Evolutionary conservation across 2,888 invertebrate species (phyloP).

Genomic region (Eupithecia exiguata): DNA sequence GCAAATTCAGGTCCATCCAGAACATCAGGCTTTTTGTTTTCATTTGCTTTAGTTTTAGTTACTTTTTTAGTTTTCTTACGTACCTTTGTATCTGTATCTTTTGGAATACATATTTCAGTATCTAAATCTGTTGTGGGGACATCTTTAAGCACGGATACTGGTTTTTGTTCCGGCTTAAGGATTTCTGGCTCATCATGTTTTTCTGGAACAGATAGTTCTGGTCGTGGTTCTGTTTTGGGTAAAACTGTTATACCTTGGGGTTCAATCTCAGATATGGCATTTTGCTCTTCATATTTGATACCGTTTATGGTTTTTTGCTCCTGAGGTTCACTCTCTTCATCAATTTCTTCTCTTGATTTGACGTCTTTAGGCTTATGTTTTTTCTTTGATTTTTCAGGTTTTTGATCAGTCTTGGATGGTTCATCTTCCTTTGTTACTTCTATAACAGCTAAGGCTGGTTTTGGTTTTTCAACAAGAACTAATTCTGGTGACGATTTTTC

Average conservation of each 20-base stretch:
- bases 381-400: conserved; percentile 28
- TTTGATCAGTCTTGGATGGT: conserved; percentile 11
- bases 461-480: conserved; percentile 20
- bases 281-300: not conserved
- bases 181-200: not conserved
- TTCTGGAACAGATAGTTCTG: conserved; percentile 8
- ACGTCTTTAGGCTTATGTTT: conserved; percentile 9
- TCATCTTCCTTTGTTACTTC: conserved; percentile 1
- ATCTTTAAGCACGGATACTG: not conserved
- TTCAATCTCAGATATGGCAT: not conserved
- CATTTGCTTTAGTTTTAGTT: conserved; percentile 16
- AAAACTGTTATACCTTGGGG: not conserved
- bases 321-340: not conserved
- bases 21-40: not conserved
- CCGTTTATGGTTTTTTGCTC: not conserved
- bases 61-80: conserved; percentile 27
- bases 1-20: not conserved
- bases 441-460: conserved; percentile 40
- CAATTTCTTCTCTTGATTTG: conserved; percentile 5
- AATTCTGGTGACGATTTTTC: not conserved
- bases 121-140: not conserved
- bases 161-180: not conserved
- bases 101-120: conserved; percentile 2
- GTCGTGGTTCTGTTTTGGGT: not conserved
- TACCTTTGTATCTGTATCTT: conserved; percentile 14